phyloP scores from a whole-genome alignment of 2,113 vertebrate species.

The Sterna hirundo region DNA sequence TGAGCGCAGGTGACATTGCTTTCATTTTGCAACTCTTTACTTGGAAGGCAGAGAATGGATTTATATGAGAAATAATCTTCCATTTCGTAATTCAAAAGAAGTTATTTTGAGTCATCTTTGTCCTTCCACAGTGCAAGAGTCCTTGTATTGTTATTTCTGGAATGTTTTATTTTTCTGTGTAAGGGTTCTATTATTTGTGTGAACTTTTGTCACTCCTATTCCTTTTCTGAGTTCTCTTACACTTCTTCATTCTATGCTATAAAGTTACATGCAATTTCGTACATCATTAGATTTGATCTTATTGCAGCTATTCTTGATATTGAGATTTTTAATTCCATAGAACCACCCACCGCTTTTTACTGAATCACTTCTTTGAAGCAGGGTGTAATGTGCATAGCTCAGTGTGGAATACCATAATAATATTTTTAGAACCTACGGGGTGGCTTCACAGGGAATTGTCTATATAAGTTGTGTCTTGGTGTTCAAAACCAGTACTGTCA shows the following conservation, averaged over 20 bases:
- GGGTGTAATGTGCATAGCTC: not conserved
- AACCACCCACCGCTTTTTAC: not conserved
- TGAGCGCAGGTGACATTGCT: not conserved
- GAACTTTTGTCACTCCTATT: not conserved
- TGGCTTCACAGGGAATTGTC: not conserved
- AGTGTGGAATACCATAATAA: not conserved
- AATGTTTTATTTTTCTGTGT: not conserved
- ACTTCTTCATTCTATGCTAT: not conserved
- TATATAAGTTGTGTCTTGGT: not conserved
- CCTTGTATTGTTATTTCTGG: not conserved
- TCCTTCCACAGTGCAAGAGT: not conserved
- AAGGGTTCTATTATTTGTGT: not conserved
- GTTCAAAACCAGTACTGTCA: not conserved
- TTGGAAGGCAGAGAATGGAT: not conserved
- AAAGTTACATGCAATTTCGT: not conserved
- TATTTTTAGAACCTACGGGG: not conserved
- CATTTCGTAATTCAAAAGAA: not conserved
- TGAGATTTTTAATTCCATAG: not conserved
- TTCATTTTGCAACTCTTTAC: not conserved
- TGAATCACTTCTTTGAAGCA: not conserved
- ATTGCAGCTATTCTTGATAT: not conserved
- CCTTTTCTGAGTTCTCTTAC: not conserved
- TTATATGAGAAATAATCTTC: not conserved
- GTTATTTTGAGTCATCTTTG: not conserved
- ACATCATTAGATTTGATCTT: slow-evolving; percentile 9